A percentile compares a stretch with the other conserved stretches of the same genome.
Evolutionary conservation across 1,140 invertebrate genomes (phyloP).

Genomic region (Reticulitermes speratus): DNA sequence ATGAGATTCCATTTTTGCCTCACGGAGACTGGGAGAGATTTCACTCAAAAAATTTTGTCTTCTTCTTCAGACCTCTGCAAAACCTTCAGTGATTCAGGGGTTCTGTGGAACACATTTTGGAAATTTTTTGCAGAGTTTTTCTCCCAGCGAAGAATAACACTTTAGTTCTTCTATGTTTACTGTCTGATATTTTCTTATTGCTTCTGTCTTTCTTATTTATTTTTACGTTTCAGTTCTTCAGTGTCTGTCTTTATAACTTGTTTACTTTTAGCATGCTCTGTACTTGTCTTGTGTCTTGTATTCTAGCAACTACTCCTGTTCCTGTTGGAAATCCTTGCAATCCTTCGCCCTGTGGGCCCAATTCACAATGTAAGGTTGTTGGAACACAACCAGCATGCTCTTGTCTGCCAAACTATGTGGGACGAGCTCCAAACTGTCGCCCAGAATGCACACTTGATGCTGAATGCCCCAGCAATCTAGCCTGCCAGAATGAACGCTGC

Average conservation of each 20-base stretch:
- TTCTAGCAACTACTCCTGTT: conserved; percentile 21
- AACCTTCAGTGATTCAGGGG: too few species aligned
- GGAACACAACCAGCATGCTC: conserved; percentile 71
- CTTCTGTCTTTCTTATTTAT: neutral
- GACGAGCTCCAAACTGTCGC: conserved; percentile 74
- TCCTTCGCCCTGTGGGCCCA: conserved; percentile 75
- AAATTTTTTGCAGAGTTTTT: too few species aligned
- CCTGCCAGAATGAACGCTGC: conserved; percentile 77
- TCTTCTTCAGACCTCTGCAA: too few species aligned
- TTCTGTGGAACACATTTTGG: too few species aligned
- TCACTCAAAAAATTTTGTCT: too few species aligned
- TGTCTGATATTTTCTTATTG: too few species aligned
- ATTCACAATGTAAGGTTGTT: conserved; percentile 72
- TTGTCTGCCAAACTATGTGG: conserved; percentile 70
- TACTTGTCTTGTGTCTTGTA: neutral
- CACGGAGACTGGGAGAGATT: too few species aligned
- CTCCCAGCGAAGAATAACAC: too few species aligned
- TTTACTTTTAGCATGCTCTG: conserved; percentile 15
- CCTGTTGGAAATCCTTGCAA: conserved; percentile 60
- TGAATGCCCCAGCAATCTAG: conserved; percentile 70
- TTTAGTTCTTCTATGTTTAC: too few species aligned
- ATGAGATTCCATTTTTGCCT: too few species aligned
- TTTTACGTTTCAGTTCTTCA: conserved; percentile 28
- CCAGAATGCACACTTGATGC: conserved; percentile 73
- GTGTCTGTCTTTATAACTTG: conserved; percentile 32